phyloP scores from a whole-genome alignment of 2,888 invertebrate genomes.

The Lepidochrysops patricia region DNA sequence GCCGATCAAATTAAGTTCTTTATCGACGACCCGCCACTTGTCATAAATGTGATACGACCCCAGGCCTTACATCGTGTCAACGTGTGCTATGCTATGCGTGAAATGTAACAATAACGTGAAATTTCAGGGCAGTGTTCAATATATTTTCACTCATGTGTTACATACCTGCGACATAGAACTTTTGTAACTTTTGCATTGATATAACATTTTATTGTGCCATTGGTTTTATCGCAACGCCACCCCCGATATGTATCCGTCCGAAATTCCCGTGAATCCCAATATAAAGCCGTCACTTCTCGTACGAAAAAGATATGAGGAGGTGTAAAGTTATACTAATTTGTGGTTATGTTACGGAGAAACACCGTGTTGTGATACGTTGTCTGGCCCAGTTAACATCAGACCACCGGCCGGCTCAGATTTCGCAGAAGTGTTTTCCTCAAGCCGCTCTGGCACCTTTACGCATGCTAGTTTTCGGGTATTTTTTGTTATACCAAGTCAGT shows the following conservation, averaged over 20 bases:
- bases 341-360: slow-evolving; percentile 58
- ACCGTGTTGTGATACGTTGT: slow-evolving; percentile 65
- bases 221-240: slow-evolving; percentile 50
- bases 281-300: slow-evolving; percentile 44
- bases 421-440: slow-evolving; percentile 53
- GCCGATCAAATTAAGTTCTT: too few species aligned
- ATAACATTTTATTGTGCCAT: too few species aligned
- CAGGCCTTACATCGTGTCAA: too few species aligned
- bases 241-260: slow-evolving; percentile 35
- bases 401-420: slow-evolving; percentile 51
- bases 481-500: not conserved
- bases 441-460: slow-evolving; percentile 1
- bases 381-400: slow-evolving; percentile 48
- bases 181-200: too few species aligned
- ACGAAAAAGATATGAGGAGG: slow-evolving; percentile 51
- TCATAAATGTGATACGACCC: too few species aligned
- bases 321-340: slow-evolving; percentile 67
- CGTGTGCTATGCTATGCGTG: too few species aligned
- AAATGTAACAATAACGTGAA: too few species aligned
- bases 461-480: not conserved
- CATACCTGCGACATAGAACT: too few species aligned
- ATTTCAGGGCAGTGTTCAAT: too few species aligned
- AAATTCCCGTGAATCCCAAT: slow-evolving; percentile 19
- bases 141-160: too few species aligned
- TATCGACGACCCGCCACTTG: too few species aligned